Conservation (phyloP, 2,888 invertebrate genomes). For the Caenorhabditis imperialis region DNA sequence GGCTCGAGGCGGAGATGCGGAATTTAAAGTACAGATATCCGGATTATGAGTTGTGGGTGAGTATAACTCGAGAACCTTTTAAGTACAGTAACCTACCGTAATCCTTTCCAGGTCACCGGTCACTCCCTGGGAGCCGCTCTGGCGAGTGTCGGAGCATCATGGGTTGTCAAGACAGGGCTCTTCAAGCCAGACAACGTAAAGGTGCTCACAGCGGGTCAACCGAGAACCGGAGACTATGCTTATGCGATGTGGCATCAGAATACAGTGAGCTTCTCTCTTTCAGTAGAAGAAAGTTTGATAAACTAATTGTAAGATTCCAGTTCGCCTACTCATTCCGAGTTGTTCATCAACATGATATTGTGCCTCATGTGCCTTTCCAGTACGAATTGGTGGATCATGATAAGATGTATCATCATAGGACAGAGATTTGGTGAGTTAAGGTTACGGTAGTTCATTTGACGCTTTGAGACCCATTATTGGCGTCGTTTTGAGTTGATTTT, state of each 20-base stretch:
- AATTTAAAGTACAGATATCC: slow-evolving; percentile 51
- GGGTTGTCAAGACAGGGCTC: slow-evolving; percentile 39
- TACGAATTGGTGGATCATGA: slow-evolving; percentile 41
- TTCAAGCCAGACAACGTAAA: slow-evolving; percentile 33
- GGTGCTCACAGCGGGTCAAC: slow-evolving; percentile 36
- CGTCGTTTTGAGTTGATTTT: no score
- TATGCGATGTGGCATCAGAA: slow-evolving; percentile 50
- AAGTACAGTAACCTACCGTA: not conserved
- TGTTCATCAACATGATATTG: slow-evolving; percentile 50
- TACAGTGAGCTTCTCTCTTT: no score
- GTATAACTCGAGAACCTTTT: not conserved
- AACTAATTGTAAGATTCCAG: slow-evolving; percentile 27
- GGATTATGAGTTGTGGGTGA: slow-evolving; percentile 49
- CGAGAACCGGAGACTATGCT: slow-evolving; percentile 48
- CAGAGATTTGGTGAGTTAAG: slow-evolving; percentile 45
- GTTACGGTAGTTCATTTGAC: not conserved
- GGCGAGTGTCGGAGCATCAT: slow-evolving; percentile 41
- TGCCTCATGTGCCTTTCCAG: slow-evolving; percentile 52
- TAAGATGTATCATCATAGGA: slow-evolving; percentile 53
- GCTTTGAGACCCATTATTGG: no score
- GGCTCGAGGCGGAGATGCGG: slow-evolving; percentile 37
- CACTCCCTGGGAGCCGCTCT: slow-evolving; percentile 49
- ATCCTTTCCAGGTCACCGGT: slow-evolving; percentile 33
- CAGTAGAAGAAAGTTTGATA: no score
- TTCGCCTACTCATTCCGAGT: slow-evolving; percentile 54